Evolutionary conservation across 2,113 vertebrate species (phyloP), one percentile per base, ranked within the genome.

Genomic region (Sylvia atricapilla): DNA sequence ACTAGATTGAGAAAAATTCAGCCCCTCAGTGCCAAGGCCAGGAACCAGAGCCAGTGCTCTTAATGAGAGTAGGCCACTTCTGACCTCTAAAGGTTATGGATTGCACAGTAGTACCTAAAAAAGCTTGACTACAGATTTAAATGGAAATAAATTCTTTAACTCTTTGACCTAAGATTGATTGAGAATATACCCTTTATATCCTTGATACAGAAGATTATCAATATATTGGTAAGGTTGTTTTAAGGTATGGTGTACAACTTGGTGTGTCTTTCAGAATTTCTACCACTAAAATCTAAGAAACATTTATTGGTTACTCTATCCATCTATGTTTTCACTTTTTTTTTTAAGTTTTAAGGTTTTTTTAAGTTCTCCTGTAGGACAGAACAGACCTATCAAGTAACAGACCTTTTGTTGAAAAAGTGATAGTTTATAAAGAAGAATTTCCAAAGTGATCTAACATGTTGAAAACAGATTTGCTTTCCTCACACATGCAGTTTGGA

Each of bases 1-100:
- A 88, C 58, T 90, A 93, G 68, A 84, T 27, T 44, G 70, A 94
- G 84, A 96, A 94, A 95, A 93, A 95, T 93, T 91, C 94, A 94
- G 72, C 63, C 80, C 83, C 39, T 87, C 52, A 13, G 59, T 95
- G 86, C 72, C 64, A 94, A 87, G 62, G 39, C 67, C 41, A 80
- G 27, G 41, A 90, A 85, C 73, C 30, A 68, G 73, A 93, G 60
- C 83, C 86, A 94, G 81, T 7, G 2, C 69, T 66, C 76, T 68
- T 84, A 49, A 70, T 85, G 58, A 58, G 67, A 95, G 41, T 53
- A 47, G 72, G 91, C 59, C 75, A 39, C 17, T 35, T 91, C 21
- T 83, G 84, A 78, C 33, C 72, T 81, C 73, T 66, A 67, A 82
- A 73, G 63, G 66, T 72, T 55, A 62, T 23, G 20, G 23, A 78